A percentile compares a stretch with the other conserved stretches of the same genome.
Conservation (phyloP, 30 jellyfish, hydroid and myxozoan species). For the Aurelia aurita region DNA sequence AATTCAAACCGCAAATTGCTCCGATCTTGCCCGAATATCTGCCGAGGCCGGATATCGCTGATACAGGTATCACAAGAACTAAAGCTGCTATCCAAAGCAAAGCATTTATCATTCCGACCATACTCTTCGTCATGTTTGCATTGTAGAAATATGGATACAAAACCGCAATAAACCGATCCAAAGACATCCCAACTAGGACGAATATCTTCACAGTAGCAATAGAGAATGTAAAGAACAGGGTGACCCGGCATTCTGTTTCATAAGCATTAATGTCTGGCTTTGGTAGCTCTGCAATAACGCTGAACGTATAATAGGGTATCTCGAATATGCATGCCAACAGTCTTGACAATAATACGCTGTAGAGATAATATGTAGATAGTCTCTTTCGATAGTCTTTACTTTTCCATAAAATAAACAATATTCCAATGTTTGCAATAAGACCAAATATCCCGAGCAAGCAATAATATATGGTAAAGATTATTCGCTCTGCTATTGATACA, state of each 20-base stretch:
- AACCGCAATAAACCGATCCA: conserved; percentile 44
- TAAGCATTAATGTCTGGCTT: background rate
- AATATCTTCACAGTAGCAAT: conserved; percentile 23
- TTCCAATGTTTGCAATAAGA: conserved; percentile 14
- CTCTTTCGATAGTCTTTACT: conserved; percentile 27
- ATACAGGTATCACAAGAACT: conserved; percentile 4
- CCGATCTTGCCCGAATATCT: conserved; percentile 30
- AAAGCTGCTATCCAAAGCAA: conserved; percentile 14
- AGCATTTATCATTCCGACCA: background rate
- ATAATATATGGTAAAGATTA: conserved; percentile 1
- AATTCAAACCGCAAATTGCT: conserved; percentile 32
- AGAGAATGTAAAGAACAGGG: conserved; percentile 10
- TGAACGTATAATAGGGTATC: conserved; percentile 36
- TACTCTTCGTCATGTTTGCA: conserved; percentile 6
- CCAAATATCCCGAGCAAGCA: conserved; percentile 33
- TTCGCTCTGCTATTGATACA: conserved; percentile 26
- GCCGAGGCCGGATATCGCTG: conserved; percentile 14
- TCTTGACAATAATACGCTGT: conserved; percentile 25
- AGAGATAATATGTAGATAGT: conserved; percentile 26
- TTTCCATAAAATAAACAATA: background rate
- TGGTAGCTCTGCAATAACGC: conserved; percentile 30
- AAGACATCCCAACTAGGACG: conserved; percentile 37
- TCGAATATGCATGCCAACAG: conserved; percentile 38
- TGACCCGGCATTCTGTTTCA: conserved; percentile 16
- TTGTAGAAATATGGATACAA: conserved; percentile 32